Evolutionary conservation across 2,888 invertebrate species (phyloP).

Genomic region (Mythimna loreyi): DNA sequence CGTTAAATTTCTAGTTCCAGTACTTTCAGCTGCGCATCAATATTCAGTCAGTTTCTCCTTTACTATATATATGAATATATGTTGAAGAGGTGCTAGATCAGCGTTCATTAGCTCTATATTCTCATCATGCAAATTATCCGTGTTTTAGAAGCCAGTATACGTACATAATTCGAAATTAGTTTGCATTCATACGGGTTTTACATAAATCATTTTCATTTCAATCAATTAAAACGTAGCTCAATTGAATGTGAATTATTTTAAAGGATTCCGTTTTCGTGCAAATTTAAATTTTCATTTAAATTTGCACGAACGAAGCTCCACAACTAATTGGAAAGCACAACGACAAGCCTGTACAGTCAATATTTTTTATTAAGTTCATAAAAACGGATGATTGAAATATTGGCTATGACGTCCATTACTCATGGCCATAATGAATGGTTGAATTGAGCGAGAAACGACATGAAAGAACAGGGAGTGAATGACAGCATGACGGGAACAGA

Average conservation of each 20-base stretch:
- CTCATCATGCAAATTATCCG: neutral
- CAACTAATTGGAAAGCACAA: conserved; percentile 3
- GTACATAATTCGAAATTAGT: neutral
- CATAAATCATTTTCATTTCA: neutral
- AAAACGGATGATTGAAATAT: neutral
- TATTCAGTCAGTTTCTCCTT: too few relatives aligned
- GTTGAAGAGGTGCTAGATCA: neutral
- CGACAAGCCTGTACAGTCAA: neutral
- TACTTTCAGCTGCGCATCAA: too few relatives aligned
- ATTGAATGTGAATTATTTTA: conserved; percentile 4
- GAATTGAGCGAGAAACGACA: neutral
- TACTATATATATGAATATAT: too few relatives aligned
- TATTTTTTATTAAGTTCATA: neutral
- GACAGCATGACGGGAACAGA: too few relatives aligned
- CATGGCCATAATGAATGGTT: too few relatives aligned
- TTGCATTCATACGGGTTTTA: neutral
- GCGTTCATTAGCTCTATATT: neutral
- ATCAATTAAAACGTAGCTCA: conserved; percentile 1
- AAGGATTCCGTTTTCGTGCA: too few relatives aligned
- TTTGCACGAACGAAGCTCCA: conserved; percentile 1
- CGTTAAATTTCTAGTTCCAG: too few relatives aligned
- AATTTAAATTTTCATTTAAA: conserved; percentile 5
- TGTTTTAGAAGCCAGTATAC: neutral
- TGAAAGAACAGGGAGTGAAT: too few relatives aligned
- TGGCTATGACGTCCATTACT: too few relatives aligned